phyloP scores from a whole-genome alignment of 2,888 invertebrate genomes.

The Diaprepes abbreviatus region DNA sequence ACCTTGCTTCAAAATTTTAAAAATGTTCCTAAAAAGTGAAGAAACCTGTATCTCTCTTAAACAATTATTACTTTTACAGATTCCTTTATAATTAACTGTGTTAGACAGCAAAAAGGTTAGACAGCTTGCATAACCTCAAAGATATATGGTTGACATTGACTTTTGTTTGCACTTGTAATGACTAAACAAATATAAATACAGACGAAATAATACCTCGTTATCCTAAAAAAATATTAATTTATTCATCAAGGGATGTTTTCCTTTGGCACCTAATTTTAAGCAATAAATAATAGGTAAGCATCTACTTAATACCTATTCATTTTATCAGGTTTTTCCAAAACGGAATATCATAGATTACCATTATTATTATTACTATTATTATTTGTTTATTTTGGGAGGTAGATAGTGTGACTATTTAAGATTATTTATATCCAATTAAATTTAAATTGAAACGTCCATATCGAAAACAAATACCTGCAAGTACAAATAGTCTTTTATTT shows the following conservation, averaged over 20 bases:
- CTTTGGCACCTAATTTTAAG: not conserved
- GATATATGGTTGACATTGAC: slow-evolving; percentile 14
- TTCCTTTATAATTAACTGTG: too few relatives aligned
- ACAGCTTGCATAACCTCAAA: slow-evolving; percentile 1
- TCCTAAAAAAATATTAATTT: slow-evolving; percentile 18
- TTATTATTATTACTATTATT: not conserved
- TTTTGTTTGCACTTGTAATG: slow-evolving; percentile 19
- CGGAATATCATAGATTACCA: not conserved
- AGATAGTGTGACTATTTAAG: not conserved
- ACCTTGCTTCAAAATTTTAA: too few relatives aligned
- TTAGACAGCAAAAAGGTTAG: too few relatives aligned
- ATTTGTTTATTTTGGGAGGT: not conserved
- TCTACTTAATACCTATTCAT: too few relatives aligned
- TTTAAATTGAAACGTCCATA: not conserved
- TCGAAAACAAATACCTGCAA: not conserved
- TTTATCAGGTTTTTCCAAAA: too few relatives aligned
- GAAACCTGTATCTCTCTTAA: too few relatives aligned
- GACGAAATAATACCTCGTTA: slow-evolving; percentile 9
- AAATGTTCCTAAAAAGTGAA: too few relatives aligned
- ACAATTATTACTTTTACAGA: too few relatives aligned
- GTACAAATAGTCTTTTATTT: not conserved
- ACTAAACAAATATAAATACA: slow-evolving; percentile 34
- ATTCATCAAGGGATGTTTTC: slow-evolving; percentile 30
- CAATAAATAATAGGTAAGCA: too few relatives aligned
- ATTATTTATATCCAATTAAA: not conserved